phyloP scores from a whole-genome alignment of 2,113 vertebrate genomes.

The Fregata magnificens region DNA sequence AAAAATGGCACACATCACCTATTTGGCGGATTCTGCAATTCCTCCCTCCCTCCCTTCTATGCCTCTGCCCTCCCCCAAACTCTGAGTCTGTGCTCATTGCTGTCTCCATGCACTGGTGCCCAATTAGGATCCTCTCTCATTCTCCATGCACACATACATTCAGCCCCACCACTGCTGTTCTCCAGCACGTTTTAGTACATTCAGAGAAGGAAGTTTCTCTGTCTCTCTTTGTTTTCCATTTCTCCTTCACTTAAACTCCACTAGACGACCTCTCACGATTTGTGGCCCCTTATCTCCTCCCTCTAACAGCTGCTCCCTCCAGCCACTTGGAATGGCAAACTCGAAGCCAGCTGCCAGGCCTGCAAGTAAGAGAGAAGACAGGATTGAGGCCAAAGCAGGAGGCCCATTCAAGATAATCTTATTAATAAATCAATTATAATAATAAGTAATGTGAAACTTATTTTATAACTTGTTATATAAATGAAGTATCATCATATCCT shows the following conservation, averaged over 20 bases:
- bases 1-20: not conserved
- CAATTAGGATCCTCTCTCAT: rapidly evolving
- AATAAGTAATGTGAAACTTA: not conserved
- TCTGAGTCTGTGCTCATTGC: not conserved
- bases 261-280: not conserved
- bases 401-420: not conserved
- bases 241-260: not conserved
- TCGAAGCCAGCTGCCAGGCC: not conserved
- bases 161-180: not conserved
- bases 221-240: not conserved
- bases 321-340: not conserved
- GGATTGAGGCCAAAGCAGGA: not conserved
- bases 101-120: not conserved
- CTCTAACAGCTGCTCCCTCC: not conserved
- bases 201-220: not conserved
- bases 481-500: not conserved
- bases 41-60: not conserved
- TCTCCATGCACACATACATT: not conserved
- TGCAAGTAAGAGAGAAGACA: not conserved
- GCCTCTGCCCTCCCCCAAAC: not conserved
- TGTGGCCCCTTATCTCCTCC: not conserved
- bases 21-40: not conserved
- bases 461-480: not conserved
- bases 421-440: not conserved
- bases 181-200: not conserved